These are phyloP conservation scores for Palloptera scutellata DNA, from an alignment of 2,888 invertebrate genomes.

Conservation along the genomic window DNA sequence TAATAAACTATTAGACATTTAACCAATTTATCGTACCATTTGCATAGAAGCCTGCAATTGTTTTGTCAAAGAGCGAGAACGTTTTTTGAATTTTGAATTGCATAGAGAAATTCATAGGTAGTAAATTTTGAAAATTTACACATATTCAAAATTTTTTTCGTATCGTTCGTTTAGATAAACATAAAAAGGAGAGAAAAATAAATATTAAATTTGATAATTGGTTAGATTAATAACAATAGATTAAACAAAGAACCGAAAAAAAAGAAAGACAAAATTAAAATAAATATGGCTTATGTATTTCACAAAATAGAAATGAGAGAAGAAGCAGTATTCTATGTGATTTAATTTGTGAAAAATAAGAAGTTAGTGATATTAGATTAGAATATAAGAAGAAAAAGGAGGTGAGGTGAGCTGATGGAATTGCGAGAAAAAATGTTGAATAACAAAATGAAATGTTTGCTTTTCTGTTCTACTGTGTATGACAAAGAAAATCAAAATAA, in stretches of 20 bases:
- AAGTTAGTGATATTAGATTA: constrained; percentile 3
- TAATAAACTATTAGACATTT: constrained; percentile 41
- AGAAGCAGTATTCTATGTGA: background rate
- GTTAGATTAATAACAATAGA: too few relatives aligned
- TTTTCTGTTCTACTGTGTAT: background rate
- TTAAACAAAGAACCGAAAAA: too few relatives aligned
- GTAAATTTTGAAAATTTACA: background rate
- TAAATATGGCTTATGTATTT: too few relatives aligned
- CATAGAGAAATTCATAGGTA: background rate
- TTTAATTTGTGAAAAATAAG: background rate
- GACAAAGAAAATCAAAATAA: constrained; percentile 5
- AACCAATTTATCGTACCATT: constrained; percentile 63
- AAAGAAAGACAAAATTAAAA: too few relatives aligned
- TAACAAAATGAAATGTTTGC: too few relatives aligned
- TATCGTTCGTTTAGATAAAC: constrained; percentile 3
- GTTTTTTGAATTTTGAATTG: constrained; percentile 14
- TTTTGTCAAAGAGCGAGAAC: constrained; percentile 29
- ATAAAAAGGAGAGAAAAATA: constrained; percentile 25
- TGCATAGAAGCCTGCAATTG: constrained; percentile 60
- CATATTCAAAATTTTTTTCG: background rate
- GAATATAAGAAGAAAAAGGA: too few relatives aligned
- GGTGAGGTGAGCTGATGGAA: too few relatives aligned
- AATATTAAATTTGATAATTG: constrained; percentile 27
- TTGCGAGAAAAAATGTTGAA: too few relatives aligned
- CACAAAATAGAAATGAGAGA: background rate